A percentile compares a stretch with the other conserved stretches of the same genome.
Conservation (phyloP, 2,888 invertebrate genomes). For the Rotaria sp. region DNA sequence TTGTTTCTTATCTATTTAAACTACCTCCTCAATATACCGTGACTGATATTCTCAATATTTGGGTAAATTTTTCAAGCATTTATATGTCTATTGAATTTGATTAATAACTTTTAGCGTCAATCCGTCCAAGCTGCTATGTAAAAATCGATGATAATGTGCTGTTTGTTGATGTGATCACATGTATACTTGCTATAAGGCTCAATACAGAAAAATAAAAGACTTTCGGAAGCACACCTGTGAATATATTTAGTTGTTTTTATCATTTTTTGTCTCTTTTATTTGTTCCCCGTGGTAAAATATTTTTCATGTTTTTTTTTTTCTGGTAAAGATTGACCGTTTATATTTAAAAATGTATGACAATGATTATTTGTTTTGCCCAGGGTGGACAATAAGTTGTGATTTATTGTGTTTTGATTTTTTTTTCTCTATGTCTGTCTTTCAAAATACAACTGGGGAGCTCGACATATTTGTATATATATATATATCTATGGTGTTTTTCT, state of each 20-base stretch:
- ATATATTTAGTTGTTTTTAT: not conserved
- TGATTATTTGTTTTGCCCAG: not conserved
- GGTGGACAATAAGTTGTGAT: not conserved
- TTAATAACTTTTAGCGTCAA: not conserved
- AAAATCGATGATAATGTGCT: not conserved
- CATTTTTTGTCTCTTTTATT: not conserved
- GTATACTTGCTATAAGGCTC: not conserved
- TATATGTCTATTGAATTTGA: not conserved
- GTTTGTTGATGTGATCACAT: not conserved
- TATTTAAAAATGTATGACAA: not conserved
- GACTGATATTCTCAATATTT: slow-evolving; percentile 3
- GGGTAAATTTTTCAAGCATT: not conserved
- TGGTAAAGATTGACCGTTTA: not conserved
- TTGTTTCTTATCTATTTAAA: slow-evolving; percentile 19
- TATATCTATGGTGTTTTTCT: not conserved
- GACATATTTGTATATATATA: too few relatives aligned
- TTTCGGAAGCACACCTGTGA: not conserved
- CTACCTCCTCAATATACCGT: not conserved
- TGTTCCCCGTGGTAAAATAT: not conserved
- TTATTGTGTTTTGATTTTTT: not conserved
- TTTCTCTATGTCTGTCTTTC: not conserved
- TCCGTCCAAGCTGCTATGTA: slow-evolving; percentile 4
- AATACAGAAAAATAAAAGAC: not conserved
- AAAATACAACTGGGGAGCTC: not conserved
- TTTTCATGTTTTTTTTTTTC: not conserved